phyloP scores from a whole-genome alignment of 2,888 invertebrate species.

The Zygogramma bicolorata region DNA sequence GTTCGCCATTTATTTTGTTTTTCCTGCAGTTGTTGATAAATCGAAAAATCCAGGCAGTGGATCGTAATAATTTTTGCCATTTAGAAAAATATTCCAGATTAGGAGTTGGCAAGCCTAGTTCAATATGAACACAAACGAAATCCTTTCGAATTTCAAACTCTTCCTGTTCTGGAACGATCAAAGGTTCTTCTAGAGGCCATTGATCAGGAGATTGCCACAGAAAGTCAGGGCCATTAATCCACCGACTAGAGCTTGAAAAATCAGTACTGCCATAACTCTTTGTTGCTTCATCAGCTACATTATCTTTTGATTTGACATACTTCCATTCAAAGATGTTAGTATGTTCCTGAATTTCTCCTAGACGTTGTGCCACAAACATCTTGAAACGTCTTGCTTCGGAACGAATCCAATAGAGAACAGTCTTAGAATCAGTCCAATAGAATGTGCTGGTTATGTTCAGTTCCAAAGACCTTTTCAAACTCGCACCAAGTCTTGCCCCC shows the following conservation, averaged over 20 bases:
- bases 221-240: not conserved
- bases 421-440: constrained; percentile 54
- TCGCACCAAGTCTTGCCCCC: not conserved
- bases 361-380: constrained; percentile 32
- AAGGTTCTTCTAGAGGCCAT: not conserved
- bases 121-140: not conserved
- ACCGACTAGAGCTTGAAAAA: not conserved
- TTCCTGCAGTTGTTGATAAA: not conserved
- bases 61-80: not conserved
- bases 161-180: not conserved
- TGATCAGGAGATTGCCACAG: too few relatives aligned
- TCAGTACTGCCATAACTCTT: not conserved
- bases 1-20: not conserved
- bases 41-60: not conserved
- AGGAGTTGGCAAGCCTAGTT: not conserved
- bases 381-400: constrained; percentile 47
- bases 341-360: constrained; percentile 4
- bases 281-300: constrained; percentile 19
- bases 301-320: not conserved
- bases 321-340: constrained; percentile 10
- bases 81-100: not conserved
- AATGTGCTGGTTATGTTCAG: not conserved
- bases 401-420: constrained; percentile 49
- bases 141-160: not conserved
- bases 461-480: not conserved